Evolutionary conservation across 2,113 vertebrate species (phyloP).

Genomic region (Ptilorrhoa leucosticta): DNA sequence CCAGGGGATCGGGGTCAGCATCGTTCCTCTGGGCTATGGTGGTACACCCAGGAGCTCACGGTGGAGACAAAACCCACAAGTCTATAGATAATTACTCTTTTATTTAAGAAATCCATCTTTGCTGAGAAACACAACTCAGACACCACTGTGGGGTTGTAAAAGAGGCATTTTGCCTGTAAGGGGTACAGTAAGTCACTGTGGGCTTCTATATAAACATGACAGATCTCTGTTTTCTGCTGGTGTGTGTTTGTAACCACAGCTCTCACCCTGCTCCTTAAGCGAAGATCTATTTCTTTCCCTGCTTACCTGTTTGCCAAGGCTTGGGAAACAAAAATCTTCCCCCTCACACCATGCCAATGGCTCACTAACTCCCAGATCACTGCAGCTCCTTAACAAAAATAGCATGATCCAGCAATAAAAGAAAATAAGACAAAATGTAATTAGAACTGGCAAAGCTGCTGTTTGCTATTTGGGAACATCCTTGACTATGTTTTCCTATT

Average conservation of each 20-base stretch:
- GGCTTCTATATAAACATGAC: neutral
- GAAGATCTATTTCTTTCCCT: neutral
- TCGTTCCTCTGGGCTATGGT: neutral
- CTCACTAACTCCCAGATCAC: neutral
- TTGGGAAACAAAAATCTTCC: neutral
- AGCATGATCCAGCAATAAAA: neutral
- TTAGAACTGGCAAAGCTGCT: neutral
- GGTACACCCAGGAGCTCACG: neutral
- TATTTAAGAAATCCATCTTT: neutral
- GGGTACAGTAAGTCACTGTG: neutral
- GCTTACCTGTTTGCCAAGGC: neutral
- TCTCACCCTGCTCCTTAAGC: neutral
- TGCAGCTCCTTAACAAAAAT: neutral
- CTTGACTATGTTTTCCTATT: neutral
- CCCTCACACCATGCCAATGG: neutral
- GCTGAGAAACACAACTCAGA: neutral
- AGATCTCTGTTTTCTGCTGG: neutral
- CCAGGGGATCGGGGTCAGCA: neutral
- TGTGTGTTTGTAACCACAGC: neutral
- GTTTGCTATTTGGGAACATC: neutral
- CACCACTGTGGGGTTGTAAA: neutral
- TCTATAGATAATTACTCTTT: neutral
- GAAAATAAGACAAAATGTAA: neutral
- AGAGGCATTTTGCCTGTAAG: neutral
- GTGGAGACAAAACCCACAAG: neutral